Conservation (phyloP, 2,888 invertebrate genomes). For the Drosophila longiperda region DNA sequence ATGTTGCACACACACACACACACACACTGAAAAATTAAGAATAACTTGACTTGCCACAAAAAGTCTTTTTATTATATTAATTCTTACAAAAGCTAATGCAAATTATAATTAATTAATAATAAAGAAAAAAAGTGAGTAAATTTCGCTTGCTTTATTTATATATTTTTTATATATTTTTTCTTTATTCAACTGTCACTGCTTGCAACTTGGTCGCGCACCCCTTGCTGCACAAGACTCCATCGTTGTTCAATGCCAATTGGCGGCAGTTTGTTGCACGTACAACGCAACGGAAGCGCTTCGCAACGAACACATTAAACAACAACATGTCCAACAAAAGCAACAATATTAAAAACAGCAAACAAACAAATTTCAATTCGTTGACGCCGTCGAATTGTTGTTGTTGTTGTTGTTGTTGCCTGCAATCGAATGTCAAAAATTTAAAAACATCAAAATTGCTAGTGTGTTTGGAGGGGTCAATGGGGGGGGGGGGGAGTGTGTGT, state of each 20-base stretch:
- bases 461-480: background rate
- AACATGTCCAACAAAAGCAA: slow-evolving; percentile 44
- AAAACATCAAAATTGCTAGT: slow-evolving; percentile 42
- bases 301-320: slow-evolving; percentile 72
- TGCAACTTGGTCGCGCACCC: background rate
- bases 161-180: background rate
- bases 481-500: slow-evolving; percentile 4
- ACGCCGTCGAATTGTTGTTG: slow-evolving; percentile 42
- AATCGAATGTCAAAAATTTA: slow-evolving; percentile 44
- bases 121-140: background rate
- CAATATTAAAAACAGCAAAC: slow-evolving; percentile 57
- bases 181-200: background rate
- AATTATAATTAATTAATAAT: background rate
- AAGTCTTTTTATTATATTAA: background rate
- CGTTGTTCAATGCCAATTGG: slow-evolving; percentile 6
- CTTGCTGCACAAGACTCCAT: background rate
- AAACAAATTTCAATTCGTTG: slow-evolving; percentile 82
- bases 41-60: background rate
- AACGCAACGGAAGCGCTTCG: slow-evolving; percentile 69
- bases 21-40: slow-evolving; percentile 55
- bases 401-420: slow-evolving; percentile 10
- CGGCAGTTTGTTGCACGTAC: slow-evolving; percentile 50
- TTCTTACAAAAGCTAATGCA: background rate
- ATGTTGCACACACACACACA: slow-evolving; percentile 5
- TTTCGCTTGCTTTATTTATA: background rate